Evolutionary conservation across 2,113 vertebrate genomes (phyloP).

Genomic region (Notothenia rossii): DNA sequence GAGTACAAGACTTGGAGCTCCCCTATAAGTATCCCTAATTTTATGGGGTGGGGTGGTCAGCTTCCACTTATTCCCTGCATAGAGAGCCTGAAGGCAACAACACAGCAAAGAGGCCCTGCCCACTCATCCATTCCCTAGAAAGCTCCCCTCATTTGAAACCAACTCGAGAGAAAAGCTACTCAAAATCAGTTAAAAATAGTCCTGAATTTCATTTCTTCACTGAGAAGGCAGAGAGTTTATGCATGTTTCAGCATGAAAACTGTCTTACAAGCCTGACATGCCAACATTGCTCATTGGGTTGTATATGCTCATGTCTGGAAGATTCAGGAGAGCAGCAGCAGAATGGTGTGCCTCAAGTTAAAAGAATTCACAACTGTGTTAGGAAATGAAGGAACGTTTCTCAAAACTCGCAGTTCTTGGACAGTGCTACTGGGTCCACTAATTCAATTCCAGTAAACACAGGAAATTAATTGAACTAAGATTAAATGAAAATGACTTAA

Average conservation of each 20-base stretch:
- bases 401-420: conserved; percentile 49
- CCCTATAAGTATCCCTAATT: conserved; percentile 62
- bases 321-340: conserved; percentile 32
- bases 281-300: conserved; percentile 35
- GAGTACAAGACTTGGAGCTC: conserved; percentile 27
- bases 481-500: conserved; percentile 66
- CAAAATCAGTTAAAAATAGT: conserved; percentile 57
- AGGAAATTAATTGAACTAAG: conserved; percentile 61
- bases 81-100: conserved; percentile 55
- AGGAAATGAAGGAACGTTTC: conserved; percentile 54
- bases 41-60: conserved; percentile 37
- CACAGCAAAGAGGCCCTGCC: conserved; percentile 38
- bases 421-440: conserved; percentile 44
- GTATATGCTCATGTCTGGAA: conserved; percentile 28
- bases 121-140: conserved; percentile 41
- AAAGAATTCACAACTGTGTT: conserved; percentile 64
- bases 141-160: conserved; percentile 36
- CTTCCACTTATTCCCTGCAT: conserved; percentile 52
- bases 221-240: conserved; percentile 7
- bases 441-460: conserved; percentile 72
- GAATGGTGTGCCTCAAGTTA: conserved; percentile 46
- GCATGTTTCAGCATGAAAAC: conserved; percentile 48
- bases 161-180: conserved; percentile 49
- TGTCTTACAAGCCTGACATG: conserved; percentile 34
- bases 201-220: conserved; percentile 43